These are phyloP conservation scores for Melikaiella ostensackeni DNA, from an alignment of 2,888 invertebrate genomes.

Conservation along the genomic window DNA sequence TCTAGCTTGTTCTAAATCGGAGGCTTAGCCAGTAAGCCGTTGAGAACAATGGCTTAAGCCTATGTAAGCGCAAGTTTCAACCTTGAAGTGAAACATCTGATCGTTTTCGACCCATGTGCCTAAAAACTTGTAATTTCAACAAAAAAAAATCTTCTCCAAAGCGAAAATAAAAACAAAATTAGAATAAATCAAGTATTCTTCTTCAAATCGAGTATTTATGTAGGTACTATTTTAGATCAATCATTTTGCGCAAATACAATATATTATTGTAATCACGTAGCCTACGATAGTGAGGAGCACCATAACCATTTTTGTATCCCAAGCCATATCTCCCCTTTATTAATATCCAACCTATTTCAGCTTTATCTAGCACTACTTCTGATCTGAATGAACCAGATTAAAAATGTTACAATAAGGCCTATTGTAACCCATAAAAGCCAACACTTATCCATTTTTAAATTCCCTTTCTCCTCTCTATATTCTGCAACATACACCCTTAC, in stretches of 20 bases:
- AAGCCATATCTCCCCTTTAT: no score
- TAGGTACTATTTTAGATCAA: no score
- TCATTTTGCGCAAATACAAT: no score
- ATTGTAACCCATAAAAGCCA: not conserved
- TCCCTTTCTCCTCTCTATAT: slow-evolving; percentile 48
- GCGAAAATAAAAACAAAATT: not conserved
- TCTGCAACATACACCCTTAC: slow-evolving; percentile 35
- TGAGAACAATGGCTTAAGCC: slow-evolving; percentile 15
- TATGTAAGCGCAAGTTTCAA: not conserved
- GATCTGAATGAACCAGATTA: no score
- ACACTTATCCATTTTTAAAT: slow-evolving; percentile 47
- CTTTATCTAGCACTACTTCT: not conserved
- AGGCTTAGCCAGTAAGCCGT: slow-evolving; percentile 16
- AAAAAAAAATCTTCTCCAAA: not conserved
- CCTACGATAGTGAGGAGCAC: no score
- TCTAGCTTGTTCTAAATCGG: slow-evolving; percentile 12
- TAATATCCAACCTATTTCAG: not conserved
- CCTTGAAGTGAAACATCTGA: not conserved
- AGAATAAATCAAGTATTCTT: no score
- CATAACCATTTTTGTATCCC: no score
- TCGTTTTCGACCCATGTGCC: not conserved
- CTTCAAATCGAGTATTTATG: no score
- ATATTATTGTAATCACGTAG: no score
- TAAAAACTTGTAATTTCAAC: not conserved
- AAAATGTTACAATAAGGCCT: not conserved